Evolutionary conservation across 2,888 invertebrate species (phyloP).

Genomic region (Tigriopus californicus): DNA sequence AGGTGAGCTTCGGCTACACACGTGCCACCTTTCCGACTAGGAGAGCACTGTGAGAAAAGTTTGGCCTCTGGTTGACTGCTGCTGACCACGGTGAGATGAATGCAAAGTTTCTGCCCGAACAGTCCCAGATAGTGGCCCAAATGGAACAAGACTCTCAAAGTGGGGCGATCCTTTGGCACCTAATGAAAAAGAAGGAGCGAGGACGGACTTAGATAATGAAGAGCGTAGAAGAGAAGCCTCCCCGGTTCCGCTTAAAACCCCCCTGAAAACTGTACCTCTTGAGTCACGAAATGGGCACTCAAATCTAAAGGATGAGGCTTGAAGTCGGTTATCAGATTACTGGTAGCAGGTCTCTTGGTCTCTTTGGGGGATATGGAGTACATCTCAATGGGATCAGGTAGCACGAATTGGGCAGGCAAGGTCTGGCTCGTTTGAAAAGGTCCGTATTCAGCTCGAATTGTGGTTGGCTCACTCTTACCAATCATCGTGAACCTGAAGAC

Average conservation of each 20-base stretch:
- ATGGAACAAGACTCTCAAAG: conserved; percentile 79
- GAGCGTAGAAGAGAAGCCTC: no score
- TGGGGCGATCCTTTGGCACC: conserved; percentile 57
- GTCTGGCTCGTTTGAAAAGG: conserved; percentile 89
- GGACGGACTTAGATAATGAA: no score
- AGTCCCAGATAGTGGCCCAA: conserved; percentile 43
- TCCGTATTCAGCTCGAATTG: conserved; percentile 76
- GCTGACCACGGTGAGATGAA: conserved; percentile 18
- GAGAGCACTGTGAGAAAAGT: conserved; percentile 53
- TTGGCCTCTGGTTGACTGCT: conserved; percentile 44
- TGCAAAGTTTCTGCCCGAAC: conserved; percentile 17
- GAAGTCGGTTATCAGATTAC: conserved; percentile 27
- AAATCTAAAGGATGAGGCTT: conserved; percentile 63
- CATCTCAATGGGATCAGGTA: conserved; percentile 41
- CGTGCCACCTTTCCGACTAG: conserved; percentile 66
- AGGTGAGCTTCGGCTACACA: conserved; percentile 72
- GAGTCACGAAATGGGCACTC: conserved; percentile 78
- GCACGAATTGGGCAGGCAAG: conserved; percentile 69
- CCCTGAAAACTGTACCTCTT: conserved; percentile 37
- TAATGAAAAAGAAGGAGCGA: background rate
- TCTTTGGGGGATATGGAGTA: background rate
- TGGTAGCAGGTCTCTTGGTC: background rate
- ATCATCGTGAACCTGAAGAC: conserved; percentile 58
- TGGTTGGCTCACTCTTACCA: conserved; percentile 72
- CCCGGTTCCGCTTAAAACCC: no score